phyloP scores from a whole-genome alignment of 2,888 invertebrate species.

The Agrochola litura region DNA sequence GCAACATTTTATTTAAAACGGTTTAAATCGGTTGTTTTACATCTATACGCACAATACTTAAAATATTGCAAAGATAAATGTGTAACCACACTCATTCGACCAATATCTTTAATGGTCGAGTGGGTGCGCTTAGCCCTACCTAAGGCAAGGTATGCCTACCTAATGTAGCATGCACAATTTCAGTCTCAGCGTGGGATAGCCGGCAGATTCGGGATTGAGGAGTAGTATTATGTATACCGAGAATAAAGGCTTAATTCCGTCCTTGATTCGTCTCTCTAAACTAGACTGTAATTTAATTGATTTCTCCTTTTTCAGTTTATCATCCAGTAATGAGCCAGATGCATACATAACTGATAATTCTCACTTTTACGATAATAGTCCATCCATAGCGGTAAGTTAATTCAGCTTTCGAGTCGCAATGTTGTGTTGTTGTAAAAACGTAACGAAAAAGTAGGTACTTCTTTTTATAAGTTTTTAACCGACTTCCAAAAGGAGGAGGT shows the following conservation, averaged over 20 bases:
- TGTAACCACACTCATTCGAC: not conserved
- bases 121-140: too few relatives aligned
- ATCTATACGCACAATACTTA: not conserved
- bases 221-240: not conserved
- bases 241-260: not conserved
- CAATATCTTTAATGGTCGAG: too few relatives aligned
- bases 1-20: too few relatives aligned
- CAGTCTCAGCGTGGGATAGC: not conserved
- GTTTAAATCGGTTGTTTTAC: too few relatives aligned
- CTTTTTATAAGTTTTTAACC: not conserved
- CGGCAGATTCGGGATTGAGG: not conserved
- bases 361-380: constrained; percentile 28
- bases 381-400: constrained; percentile 51
- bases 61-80: not conserved
- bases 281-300: not conserved
- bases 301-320: constrained; percentile 44
- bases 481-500: too few relatives aligned
- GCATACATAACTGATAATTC: constrained; percentile 41
- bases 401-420: not conserved
- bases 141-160: not conserved
- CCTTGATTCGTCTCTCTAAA: not conserved
- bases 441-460: not conserved
- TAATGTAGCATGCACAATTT: not conserved
- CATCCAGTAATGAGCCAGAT: constrained; percentile 53
- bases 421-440: not conserved